phyloP scores from a whole-genome alignment of 1,140 invertebrate species.

The Drosophila mauritiana region DNA sequence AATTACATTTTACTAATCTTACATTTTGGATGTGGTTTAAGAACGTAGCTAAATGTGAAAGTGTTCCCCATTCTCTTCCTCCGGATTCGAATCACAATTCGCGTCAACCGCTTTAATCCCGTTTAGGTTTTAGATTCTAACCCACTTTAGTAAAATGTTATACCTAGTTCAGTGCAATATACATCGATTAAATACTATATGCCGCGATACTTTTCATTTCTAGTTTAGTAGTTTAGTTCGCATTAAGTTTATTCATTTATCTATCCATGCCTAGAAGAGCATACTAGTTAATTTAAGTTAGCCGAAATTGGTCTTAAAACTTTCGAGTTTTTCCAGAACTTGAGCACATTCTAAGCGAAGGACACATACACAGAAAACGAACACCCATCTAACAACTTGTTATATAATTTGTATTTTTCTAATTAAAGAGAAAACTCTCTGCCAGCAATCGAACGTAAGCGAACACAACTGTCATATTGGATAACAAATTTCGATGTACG shows the following conservation, averaged over 20 bases:
- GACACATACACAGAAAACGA: constrained; percentile 46
- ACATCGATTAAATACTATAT: constrained; percentile 57
- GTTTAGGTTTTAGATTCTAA: constrained; percentile 57
- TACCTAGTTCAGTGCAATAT: constrained; percentile 80
- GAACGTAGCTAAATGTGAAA: constrained; percentile 78
- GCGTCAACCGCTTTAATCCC: constrained; percentile 55
- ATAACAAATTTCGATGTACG: constrained; percentile 75
- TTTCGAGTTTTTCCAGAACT: constrained; percentile 54
- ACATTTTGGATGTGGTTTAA: constrained; percentile 80
- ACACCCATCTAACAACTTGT: constrained; percentile 56
- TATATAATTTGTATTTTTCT: constrained; percentile 72
- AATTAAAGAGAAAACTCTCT: constrained; percentile 52
- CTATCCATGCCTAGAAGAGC: constrained; percentile 15
- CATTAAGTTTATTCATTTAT: constrained; percentile 52
- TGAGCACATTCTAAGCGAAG: constrained; percentile 65
- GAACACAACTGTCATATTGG: constrained; percentile 81
- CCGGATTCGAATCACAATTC: constrained; percentile 38
- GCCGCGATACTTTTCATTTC: constrained; percentile 41
- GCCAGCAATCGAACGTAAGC: constrained; percentile 73
- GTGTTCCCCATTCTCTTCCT: constrained; percentile 30
- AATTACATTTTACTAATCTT: constrained; percentile 72
- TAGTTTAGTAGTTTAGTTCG: constrained; percentile 21
- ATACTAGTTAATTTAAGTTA: constrained; percentile 76
- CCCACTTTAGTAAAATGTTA: constrained; percentile 69
- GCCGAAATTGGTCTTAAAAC: constrained; percentile 64